Conservation (phyloP, 2,113 vertebrate species). For the Xiphophorus hellerii region DNA sequence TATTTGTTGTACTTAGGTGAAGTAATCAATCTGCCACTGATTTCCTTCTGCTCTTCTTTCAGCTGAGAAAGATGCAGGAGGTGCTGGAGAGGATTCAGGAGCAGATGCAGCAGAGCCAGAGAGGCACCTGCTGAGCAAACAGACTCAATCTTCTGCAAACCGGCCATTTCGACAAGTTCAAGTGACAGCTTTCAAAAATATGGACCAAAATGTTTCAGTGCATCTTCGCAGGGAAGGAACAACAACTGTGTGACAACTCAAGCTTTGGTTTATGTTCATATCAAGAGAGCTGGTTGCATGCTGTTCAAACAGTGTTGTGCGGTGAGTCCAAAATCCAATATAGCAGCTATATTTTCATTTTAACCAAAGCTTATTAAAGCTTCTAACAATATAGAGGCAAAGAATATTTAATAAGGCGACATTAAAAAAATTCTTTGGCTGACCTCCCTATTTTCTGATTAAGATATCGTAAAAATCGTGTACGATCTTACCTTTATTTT, state of each 20-base stretch:
- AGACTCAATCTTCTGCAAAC: not conserved
- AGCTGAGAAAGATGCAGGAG: conserved; percentile 92
- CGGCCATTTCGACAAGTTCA: conserved; percentile 3
- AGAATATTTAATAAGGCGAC: no score
- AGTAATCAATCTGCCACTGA: not conserved
- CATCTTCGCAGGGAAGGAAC: not conserved
- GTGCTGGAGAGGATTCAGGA: conserved; percentile 92
- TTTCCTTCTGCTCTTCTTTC: conserved; percentile 13
- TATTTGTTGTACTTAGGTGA: no score
- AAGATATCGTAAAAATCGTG: no score
- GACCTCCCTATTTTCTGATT: no score
- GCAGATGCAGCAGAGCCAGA: conserved; percentile 82
- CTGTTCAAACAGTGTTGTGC: not conserved
- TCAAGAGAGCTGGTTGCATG: not conserved
- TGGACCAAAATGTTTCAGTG: not conserved
- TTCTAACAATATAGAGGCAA: no score
- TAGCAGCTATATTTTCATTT: no score
- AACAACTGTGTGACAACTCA: not conserved
- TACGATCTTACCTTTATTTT: no score
- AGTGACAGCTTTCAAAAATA: not conserved
- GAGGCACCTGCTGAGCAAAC: conserved; percentile 32
- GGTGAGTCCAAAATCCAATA: no score
- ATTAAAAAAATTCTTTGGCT: no score
- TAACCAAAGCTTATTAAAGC: no score
- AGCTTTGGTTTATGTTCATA: not conserved